These are phyloP conservation scores for Hippocampus kuda DNA, from an alignment of 2,797 vertebrate species.

Conservation along the genomic window DNA sequence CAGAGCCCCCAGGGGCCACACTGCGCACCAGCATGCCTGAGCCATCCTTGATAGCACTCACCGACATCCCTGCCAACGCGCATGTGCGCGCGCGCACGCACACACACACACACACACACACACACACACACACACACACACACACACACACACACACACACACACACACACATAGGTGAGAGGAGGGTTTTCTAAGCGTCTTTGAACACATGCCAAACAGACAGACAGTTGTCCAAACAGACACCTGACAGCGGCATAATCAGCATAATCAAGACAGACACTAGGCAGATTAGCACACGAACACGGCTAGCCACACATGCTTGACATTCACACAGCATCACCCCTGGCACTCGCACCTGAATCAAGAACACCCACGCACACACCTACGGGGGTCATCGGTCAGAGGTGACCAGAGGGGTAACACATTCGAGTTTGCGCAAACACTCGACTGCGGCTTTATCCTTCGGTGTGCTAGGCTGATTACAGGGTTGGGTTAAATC, in stretches of 20 bases:
- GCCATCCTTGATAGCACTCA: slow-evolving; percentile 88
- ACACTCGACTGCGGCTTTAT: slow-evolving; percentile 51
- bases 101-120: slow-evolving; percentile 9
- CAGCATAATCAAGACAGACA: slow-evolving; percentile 63
- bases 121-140: slow-evolving; percentile 19
- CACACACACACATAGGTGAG: slow-evolving; percentile 43
- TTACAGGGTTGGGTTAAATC: slow-evolving; percentile 54
- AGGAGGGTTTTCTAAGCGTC: slow-evolving; percentile 41
- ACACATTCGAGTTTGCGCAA: slow-evolving; percentile 41
- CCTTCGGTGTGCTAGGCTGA: slow-evolving; percentile 45
- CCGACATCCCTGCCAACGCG: slow-evolving; percentile 81
- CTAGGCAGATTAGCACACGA: slow-evolving; percentile 60
- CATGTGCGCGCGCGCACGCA: slow-evolving; percentile 13
- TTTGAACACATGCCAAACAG: slow-evolving; percentile 53
- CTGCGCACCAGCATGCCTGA: slow-evolving; percentile 87
- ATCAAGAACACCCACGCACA: slow-evolving; percentile 17
- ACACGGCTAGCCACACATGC: slow-evolving; percentile 39
- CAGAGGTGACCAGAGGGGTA: slow-evolving; percentile 40
- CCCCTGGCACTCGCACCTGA: slow-evolving; percentile 25
- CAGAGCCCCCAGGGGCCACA: slow-evolving; percentile 83
- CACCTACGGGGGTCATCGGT: slow-evolving; percentile 33
- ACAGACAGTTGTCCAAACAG: slow-evolving; percentile 52
- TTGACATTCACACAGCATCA: slow-evolving; percentile 51
- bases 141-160: slow-evolving; percentile 8
- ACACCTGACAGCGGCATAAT: slow-evolving; percentile 57